phyloP scores from a whole-genome alignment of 1,140 invertebrate genomes.

The Scylla paramamosain region DNA sequence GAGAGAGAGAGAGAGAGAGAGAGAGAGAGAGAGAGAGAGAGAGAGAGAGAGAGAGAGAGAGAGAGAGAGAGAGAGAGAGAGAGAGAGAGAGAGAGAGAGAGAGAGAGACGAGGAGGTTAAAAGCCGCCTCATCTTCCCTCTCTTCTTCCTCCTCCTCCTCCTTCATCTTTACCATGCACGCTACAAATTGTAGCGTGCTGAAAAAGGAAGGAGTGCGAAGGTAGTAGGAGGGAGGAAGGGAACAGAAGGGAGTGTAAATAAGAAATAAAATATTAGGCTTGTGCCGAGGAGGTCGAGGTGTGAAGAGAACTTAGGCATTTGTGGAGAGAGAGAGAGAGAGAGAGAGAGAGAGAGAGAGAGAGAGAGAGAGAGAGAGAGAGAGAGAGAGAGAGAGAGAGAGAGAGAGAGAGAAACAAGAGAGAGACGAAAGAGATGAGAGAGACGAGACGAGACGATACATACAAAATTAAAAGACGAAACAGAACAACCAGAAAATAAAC shows the following conservation, averaged over 20 bases:
- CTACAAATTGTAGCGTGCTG: no score
- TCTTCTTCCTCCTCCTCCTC: background rate
- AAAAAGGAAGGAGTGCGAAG: no score
- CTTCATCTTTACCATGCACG: background rate
- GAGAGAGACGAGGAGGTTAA: background rate
- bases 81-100: conserved; percentile 29
- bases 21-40: conserved; percentile 29
- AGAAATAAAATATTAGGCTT: background rate
- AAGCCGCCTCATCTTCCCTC: background rate
- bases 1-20: conserved; percentile 8
- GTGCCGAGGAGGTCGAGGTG: background rate
- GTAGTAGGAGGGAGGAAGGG: background rate
- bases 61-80: conserved; percentile 26
- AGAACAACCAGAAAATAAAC: background rate
- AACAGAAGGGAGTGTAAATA: background rate
- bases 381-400: conserved; percentile 26
- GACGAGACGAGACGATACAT: no score
- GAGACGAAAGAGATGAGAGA: conserved; percentile 30
- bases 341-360: background rate
- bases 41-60: conserved; percentile 29
- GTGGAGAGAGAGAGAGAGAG: background rate
- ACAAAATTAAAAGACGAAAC: background rate
- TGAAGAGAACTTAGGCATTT: background rate
- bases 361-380: conserved; percentile 43
- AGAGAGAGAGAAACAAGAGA: background rate